phyloP scores from a whole-genome alignment of 2,888 invertebrate genomes.

The Dasypolia templi region DNA sequence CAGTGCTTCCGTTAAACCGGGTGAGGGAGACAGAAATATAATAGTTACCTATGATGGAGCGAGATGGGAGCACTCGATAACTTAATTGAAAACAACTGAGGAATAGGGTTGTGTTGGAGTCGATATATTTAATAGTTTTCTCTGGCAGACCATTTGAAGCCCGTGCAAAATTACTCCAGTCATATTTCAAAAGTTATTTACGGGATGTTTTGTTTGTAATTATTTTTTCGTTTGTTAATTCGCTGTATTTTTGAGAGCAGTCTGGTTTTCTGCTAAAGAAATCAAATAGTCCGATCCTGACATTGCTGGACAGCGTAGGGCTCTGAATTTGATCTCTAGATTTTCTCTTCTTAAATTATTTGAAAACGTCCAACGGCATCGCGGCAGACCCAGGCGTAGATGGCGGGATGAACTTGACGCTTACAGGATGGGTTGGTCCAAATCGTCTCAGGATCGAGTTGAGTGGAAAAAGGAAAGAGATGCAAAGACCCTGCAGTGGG shows the following conservation, averaged over 20 bases:
- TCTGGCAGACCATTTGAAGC: neutral
- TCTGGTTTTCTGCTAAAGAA: neutral
- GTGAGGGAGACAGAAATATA: conserved; percentile 70
- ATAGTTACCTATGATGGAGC: conserved; percentile 51
- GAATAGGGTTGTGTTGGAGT: conserved; percentile 70
- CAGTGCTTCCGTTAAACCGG: conserved; percentile 83
- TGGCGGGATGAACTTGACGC: no score
- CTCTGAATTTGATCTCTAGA: no score
- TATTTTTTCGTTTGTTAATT: no score
- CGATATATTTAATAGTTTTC: conserved; percentile 46
- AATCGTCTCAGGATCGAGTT: no score
- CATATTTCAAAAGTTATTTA: neutral
- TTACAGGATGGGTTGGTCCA: no score
- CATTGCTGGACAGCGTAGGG: neutral
- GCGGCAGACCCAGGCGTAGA: no score
- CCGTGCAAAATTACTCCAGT: neutral
- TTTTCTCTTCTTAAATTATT: neutral
- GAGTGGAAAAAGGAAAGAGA: no score
- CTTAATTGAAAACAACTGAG: conserved; percentile 86
- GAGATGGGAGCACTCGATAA: conserved; percentile 79
- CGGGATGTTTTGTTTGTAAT: no score
- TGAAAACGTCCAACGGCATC: no score
- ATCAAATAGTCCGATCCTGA: neutral
- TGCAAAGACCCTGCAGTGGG: no score
- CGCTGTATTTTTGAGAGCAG: neutral